A percentile compares a stretch with the other conserved stretches of the same genome.
Evolutionary conservation across 2,888 invertebrate genomes (phyloP).

Genomic region (Drosophila lutescens): DNA sequence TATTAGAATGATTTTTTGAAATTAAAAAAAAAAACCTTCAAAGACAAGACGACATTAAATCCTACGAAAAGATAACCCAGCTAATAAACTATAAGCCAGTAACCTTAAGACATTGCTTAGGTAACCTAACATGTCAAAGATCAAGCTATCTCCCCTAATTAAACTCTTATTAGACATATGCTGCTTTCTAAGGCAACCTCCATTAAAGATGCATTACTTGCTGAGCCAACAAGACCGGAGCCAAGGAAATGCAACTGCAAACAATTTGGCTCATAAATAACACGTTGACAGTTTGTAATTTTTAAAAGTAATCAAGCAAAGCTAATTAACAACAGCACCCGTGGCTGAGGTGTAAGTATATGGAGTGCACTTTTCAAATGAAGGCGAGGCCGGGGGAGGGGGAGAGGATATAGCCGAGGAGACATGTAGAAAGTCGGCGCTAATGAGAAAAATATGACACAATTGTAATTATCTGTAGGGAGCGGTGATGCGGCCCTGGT

Average conservation of each 20-base stretch:
- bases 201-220: conserved; percentile 41
- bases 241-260: conserved; percentile 50
- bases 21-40: too few relatives aligned
- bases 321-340: conserved; percentile 75
- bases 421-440: conserved; percentile 67
- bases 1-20: too few relatives aligned
- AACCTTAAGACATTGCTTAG: neutral
- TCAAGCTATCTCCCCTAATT: neutral
- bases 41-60: too few relatives aligned
- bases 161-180: conserved; percentile 31
- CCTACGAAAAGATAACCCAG: neutral
- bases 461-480: conserved; percentile 74
- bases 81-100: neutral
- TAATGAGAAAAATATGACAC: conserved; percentile 81
- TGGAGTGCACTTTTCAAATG: conserved; percentile 60
- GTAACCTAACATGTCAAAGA: neutral
- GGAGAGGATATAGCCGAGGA: conserved; percentile 8
- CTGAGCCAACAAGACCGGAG: conserved; percentile 4
- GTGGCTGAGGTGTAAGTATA: conserved; percentile 14
- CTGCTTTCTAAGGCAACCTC: conserved; percentile 1
- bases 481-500: conserved; percentile 37
- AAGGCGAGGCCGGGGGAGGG: conserved; percentile 11
- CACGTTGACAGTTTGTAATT: conserved; percentile 80
- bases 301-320: conserved; percentile 79
- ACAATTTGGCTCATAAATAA: conserved; percentile 75